Base-by-base conservation (phyloP, 2,797 vertebrate species). In the Paedocypris micromegethes region DNA sequence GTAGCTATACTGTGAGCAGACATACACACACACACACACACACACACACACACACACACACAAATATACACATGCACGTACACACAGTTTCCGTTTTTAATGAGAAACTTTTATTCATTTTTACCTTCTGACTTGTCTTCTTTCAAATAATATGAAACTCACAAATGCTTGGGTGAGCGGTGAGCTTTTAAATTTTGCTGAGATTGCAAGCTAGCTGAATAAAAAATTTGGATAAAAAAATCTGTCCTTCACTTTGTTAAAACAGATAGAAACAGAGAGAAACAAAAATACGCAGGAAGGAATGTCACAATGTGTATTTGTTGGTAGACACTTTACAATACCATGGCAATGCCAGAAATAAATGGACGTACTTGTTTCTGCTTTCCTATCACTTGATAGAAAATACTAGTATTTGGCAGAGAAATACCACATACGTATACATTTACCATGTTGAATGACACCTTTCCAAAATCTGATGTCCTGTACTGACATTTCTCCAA, bases 71-170 rank as follows among this genome's bases (percentile, higher is more conserved):
- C 66, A 60, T 38, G 53, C 42, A 68, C 48, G 60, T 37, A 52
- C 42, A 57, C 47, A 63, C 67, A 44, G 81, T 82, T 85, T 89
- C 86, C 80, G 81, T 80, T 85, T 79, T 79, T 80, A 82, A 75
- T 80, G 66, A 23, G 23, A 23, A 23, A 23, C 23, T 23, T 23
- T 23, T 23, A 23, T 23, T 23, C 23, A 23, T 23, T 23, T 23
- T 23, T 23, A 55, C 89, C 89, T 90, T 72, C 80, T 73, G 89
- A 88, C 89, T 88, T 86, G 89, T 90, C 90, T 88, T 78, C 85
- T 87, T 84, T 87, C 81, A 86, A 82, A 88, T 80, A 85, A 78
- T 83, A 88, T 85, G 83, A 86, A 90, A 87, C 90, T 87, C 89
- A 88, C 86, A 90, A 90, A 90, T 88, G 84, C 83, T 83, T 82